phyloP scores from a whole-genome alignment of 1,140 invertebrate genomes.

The Drosophila gunungcola region DNA sequence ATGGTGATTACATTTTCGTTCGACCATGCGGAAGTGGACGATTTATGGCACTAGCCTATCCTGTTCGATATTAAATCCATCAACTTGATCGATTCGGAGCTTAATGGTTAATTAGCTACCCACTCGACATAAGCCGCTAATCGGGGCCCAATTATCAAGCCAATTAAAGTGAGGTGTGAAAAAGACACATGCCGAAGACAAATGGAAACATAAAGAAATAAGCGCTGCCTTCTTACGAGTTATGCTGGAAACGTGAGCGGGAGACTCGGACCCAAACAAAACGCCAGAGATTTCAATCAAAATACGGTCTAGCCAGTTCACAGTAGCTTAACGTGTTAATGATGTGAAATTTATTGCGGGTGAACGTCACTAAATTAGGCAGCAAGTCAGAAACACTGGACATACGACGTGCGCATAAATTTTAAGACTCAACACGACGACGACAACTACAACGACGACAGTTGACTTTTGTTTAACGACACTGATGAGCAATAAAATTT shows the following conservation, averaged over 20 bases:
- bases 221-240: slow-evolving; percentile 61
- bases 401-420: slow-evolving; percentile 46
- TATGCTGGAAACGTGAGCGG: slow-evolving; percentile 62
- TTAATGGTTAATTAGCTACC: slow-evolving; percentile 16
- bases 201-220: slow-evolving; percentile 64
- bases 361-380: slow-evolving; percentile 74
- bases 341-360: slow-evolving; percentile 79
- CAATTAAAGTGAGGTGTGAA: slow-evolving; percentile 69
- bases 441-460: slow-evolving; percentile 9
- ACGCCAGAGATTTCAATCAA: slow-evolving; percentile 74
- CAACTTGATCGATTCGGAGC: slow-evolving; percentile 1
- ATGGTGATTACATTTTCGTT: slow-evolving; percentile 35
- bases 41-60: slow-evolving; percentile 5
- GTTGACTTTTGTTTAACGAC: slow-evolving; percentile 67
- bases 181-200: slow-evolving; percentile 39
- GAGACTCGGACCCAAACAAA: slow-evolving; percentile 14
- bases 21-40: slow-evolving; percentile 17
- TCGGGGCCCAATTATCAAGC: slow-evolving; percentile 50
- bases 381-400: slow-evolving; percentile 29
- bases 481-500: slow-evolving; percentile 74
- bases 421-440: slow-evolving; percentile 31
- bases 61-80: background rate
- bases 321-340: slow-evolving; percentile 72
- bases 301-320: slow-evolving; percentile 59
- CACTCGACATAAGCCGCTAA: slow-evolving; percentile 43